Conservation (phyloP, 2,797 vertebrate genomes). For the Malacoraja senta region DNA sequence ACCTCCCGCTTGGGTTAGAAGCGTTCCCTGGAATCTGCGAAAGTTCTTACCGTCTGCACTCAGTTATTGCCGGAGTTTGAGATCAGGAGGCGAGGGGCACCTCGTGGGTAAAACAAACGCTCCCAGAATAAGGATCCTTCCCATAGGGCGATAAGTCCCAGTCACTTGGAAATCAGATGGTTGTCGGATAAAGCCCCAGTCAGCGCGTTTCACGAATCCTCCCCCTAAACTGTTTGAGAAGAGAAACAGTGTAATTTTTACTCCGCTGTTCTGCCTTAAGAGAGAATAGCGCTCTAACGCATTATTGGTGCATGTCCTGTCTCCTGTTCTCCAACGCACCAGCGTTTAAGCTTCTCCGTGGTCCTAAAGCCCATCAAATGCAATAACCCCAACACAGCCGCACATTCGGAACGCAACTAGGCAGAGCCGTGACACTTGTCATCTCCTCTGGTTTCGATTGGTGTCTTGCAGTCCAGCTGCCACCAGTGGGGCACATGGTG, state of each 20-base stretch:
- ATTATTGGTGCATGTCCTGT: not conserved
- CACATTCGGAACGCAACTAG: not conserved
- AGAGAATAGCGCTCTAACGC: constrained; percentile 21
- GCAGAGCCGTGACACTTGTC: not conserved
- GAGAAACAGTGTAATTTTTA: not conserved
- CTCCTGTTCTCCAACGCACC: constrained; percentile 1
- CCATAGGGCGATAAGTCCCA: not conserved
- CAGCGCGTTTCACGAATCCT: not conserved
- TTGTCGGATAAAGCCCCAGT: not conserved
- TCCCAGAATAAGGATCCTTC: not conserved
- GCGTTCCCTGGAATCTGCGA: not conserved
- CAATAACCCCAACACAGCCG: too few species aligned
- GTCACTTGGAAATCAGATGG: not conserved
- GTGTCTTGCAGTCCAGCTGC: not conserved
- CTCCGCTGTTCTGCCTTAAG: not conserved
- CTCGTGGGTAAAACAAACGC: not conserved
- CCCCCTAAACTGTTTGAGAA: not conserved
- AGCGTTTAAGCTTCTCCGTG: not conserved
- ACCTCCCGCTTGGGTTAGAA: not conserved
- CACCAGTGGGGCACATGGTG: not conserved
- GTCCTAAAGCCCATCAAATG: not conserved
- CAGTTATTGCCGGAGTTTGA: constrained; percentile 20
- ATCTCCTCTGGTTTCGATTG: not conserved
- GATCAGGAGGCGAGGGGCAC: constrained; percentile 26
- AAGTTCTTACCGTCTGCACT: constrained; percentile 27